phyloP scores from a whole-genome alignment of 1,140 invertebrate species.

The Orius insidiosus region DNA sequence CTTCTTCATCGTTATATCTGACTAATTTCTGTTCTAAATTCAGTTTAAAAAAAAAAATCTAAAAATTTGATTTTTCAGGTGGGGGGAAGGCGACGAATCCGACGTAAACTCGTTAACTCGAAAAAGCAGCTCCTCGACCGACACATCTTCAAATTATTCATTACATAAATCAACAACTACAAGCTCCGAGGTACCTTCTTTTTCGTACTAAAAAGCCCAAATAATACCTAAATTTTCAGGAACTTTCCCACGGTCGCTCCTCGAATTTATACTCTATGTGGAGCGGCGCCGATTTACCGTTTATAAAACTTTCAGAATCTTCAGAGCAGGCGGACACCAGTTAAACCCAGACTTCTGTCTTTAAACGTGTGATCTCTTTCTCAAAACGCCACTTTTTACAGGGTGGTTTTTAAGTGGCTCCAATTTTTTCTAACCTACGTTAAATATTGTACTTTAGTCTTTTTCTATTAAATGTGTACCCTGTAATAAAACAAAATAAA shows the following conservation, averaged over 20 bases:
- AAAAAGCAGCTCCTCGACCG: constrained; percentile 43
- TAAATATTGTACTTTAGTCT: no score
- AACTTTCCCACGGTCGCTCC: constrained; percentile 18
- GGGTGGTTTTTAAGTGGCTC: background rate
- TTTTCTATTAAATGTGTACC: no score
- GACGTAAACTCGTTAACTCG: constrained; percentile 22
- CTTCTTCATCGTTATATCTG: background rate
- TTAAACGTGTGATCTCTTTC: background rate
- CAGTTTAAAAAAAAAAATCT: background rate
- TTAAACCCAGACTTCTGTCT: background rate
- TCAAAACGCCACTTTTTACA: background rate
- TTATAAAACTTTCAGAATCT: constrained; percentile 31
- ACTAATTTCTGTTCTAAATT: background rate
- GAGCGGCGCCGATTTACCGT: constrained; percentile 32
- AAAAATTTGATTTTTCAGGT: constrained; percentile 11
- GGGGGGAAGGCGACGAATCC: constrained; percentile 17
- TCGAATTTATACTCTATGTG: constrained; percentile 37
- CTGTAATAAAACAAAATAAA: no score
- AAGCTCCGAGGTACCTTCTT: constrained; percentile 23
- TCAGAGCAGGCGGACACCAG: constrained; percentile 12
- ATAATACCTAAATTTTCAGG: constrained; percentile 11
- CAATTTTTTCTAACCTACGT: background rate
- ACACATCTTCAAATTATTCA: constrained; percentile 37
- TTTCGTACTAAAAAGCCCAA: background rate
- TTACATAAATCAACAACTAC: constrained; percentile 36